Conservation (phyloP, 2,888 invertebrate species). For the Oligia latruncula region DNA sequence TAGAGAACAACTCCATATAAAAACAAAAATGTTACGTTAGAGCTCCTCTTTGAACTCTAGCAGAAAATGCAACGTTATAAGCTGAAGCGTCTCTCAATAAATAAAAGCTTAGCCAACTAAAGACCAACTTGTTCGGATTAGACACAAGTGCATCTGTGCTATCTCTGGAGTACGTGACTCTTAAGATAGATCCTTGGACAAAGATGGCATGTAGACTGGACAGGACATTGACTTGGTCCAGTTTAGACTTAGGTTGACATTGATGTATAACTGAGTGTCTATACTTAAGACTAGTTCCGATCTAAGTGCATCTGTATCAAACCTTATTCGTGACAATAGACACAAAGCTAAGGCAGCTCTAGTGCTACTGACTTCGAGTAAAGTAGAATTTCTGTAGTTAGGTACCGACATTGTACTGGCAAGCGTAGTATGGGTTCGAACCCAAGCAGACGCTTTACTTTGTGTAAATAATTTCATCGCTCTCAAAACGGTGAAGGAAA, state of each 20-base stretch:
- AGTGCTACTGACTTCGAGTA: neutral
- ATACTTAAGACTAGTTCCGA: neutral
- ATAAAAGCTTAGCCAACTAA: constrained; percentile 51
- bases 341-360: neutral
- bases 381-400: neutral
- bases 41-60: constrained; percentile 2
- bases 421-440: neutral
- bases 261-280: neutral
- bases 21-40: constrained; percentile 9
- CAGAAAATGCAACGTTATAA: constrained; percentile 41
- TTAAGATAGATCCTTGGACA: constrained; percentile 18
- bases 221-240: constrained; percentile 30
- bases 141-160: constrained; percentile 50
- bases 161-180: constrained; percentile 47
- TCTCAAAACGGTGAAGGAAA: neutral
- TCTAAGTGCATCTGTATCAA: constrained; percentile 5
- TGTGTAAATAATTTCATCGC: neutral
- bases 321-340: neutral
- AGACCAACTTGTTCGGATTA: constrained; percentile 55
- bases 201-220: constrained; percentile 4
- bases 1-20: neutral
- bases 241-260: neutral
- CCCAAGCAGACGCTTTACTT: neutral
- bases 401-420: neutral
- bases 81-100: constrained; percentile 26